These are phyloP conservation scores for Choloepus hoffmanni DNA, from an alignment of 2,113 vertebrate species.

Conservation along the genomic window DNA sequence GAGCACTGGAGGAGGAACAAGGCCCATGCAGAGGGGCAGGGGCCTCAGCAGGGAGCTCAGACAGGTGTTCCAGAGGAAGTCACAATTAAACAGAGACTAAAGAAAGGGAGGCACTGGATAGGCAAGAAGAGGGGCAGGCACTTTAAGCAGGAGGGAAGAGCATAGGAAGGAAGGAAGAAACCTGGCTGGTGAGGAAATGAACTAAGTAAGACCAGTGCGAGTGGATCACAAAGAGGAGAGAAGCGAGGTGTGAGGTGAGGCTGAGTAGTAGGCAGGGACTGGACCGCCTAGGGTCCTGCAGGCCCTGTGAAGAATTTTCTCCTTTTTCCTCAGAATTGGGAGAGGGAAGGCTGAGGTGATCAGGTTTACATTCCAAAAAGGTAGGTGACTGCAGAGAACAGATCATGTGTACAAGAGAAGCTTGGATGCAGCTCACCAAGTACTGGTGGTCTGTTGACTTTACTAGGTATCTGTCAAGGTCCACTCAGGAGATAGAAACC, in stretches of 20 bases:
- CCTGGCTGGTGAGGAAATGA: not conserved
- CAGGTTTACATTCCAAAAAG: constrained; percentile 37
- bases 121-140: not conserved
- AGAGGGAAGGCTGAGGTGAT: not conserved
- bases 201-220: not conserved
- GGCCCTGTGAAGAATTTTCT: not conserved
- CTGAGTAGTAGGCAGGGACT: not conserved
- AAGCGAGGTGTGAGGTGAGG: not conserved
- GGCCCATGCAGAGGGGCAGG: fast-evolving
- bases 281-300: not conserved
- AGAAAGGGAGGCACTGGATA: not conserved
- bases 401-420: not conserved
- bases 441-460: not conserved
- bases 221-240: not conserved
- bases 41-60: not conserved
- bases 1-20: not conserved
- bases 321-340: not conserved
- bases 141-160: not conserved
- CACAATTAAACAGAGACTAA: not conserved
- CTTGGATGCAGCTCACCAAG: not conserved
- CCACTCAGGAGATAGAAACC: not conserved
- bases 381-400: constrained; percentile 38
- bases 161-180: not conserved
- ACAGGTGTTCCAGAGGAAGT: not conserved
- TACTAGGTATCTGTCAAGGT: not conserved